Conservation (phyloP, 2,113 vertebrate genomes). For the Falco punctatus region DNA sequence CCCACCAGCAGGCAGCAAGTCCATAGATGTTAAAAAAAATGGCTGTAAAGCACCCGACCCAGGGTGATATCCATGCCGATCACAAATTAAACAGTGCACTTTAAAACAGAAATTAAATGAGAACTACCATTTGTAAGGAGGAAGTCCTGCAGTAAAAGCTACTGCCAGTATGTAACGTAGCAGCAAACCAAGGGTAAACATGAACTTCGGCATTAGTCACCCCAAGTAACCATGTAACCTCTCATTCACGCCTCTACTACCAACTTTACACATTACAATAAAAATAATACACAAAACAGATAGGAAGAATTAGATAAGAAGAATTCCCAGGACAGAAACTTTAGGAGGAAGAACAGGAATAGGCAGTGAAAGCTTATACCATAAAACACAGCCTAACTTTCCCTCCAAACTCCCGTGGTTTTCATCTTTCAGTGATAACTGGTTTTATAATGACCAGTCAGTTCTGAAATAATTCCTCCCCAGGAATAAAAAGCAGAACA, state of each 20-base stretch:
- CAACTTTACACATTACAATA: neutral
- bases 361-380: neutral
- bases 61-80: neutral
- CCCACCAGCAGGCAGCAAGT: neutral
- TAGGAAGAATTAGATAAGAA: constrained; percentile 2
- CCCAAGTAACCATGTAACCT: neutral
- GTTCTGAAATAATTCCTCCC: neutral
- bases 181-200: neutral
- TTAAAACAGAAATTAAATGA: neutral
- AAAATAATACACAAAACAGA: neutral
- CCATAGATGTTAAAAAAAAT: neutral
- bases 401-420: neutral
- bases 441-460: neutral
- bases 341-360: neutral
- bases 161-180: neutral
- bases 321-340: neutral
- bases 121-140: neutral
- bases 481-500: neutral
- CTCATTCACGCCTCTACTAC: neutral
- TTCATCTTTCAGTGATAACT: neutral
- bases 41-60: neutral
- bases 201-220: neutral
- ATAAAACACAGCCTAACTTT: neutral
- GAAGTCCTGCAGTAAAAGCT: neutral
- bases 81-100: neutral